Base-by-base conservation (phyloP, 2,888 invertebrate species). In the Cancer borealis region DNA sequence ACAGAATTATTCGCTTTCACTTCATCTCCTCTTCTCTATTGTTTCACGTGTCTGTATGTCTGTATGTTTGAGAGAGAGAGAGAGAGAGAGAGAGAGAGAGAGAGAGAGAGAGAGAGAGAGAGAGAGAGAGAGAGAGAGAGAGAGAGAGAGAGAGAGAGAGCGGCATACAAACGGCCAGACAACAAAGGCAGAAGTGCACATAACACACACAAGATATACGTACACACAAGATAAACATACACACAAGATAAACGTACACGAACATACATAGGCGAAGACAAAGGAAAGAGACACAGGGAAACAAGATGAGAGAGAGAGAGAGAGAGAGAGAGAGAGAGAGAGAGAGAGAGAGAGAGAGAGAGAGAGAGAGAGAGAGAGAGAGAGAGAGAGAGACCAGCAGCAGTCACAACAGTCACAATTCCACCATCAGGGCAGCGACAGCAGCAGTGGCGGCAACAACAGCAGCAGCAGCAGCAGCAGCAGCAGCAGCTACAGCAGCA, bases 41-140 rank as follows among this genome's bases (percentile, higher is more conserved):
- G 49, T 12, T 12, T 49, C 12, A 49, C 12, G 39, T 49, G 10
- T 49, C 49, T 49, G 10, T 49, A 6, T 49, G 10, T 49, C 1
- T 49, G 12, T 49, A 49, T 12, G 3, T 49, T 6, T 12, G 12
- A n/a, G 66, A 66, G 12, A n/a, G 66, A n/a, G 12, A 17, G 12
- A 66, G 17, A 66, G 66, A 66, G 66, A 66, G 66, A 66, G 66
- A 66, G 66, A 66, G 66, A 66, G 66, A 66, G 66, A 66, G 66
- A 66, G 66, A 66, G 66, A 66, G 66, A 66, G 66, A 66, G 66
- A 66, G 66, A 66, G 66, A 66, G 66, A 66, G 66, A 66, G 66
- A 66, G 66, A 66, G 66, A 66, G 66, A 66, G 66, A 66, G 66
- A 66, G 66, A 66, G 66, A 66, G 66, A 66, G 66, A 66, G 66